A percentile compares a stretch with the other conserved stretches of the same genome.
phyloP scores from a whole-genome alignment of 1,140 invertebrate genomes.

The Panulirus ornatus region DNA sequence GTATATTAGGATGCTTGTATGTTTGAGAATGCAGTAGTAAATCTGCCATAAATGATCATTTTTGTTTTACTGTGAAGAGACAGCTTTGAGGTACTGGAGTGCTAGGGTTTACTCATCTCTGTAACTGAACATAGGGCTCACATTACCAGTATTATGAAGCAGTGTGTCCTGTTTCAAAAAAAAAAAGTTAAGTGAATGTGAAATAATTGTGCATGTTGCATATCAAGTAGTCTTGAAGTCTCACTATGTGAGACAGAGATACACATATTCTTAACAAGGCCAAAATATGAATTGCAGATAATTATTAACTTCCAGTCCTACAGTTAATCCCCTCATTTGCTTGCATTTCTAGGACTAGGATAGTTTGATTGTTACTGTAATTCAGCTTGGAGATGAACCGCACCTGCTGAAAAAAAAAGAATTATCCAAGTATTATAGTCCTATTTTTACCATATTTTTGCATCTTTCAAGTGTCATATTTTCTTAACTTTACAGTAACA shows the following conservation, averaged over 20 bases:
- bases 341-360: background rate
- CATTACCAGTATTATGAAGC: background rate
- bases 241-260: background rate
- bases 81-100: too few relatives aligned
- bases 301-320: background rate
- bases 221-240: background rate
- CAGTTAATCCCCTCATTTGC: background rate
- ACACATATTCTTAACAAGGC: background rate
- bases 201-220: background rate
- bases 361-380: background rate
- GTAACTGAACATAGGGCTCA: background rate
- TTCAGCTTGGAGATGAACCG: background rate
- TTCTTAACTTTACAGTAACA: too few relatives aligned
- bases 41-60: background rate
- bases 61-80: too few relatives aligned
- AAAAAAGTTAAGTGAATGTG: background rate
- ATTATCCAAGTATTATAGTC: too few relatives aligned
- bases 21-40: background rate
- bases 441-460: too few relatives aligned
- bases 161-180: background rate
- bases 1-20: background rate
- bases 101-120: background rate
- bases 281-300: background rate
- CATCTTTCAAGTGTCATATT: too few relatives aligned
- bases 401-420: too few relatives aligned